Evolutionary conservation across 92 coral and sea anemone genomes (phyloP).

Genomic region (Epizoanthus stellaris): DNA sequence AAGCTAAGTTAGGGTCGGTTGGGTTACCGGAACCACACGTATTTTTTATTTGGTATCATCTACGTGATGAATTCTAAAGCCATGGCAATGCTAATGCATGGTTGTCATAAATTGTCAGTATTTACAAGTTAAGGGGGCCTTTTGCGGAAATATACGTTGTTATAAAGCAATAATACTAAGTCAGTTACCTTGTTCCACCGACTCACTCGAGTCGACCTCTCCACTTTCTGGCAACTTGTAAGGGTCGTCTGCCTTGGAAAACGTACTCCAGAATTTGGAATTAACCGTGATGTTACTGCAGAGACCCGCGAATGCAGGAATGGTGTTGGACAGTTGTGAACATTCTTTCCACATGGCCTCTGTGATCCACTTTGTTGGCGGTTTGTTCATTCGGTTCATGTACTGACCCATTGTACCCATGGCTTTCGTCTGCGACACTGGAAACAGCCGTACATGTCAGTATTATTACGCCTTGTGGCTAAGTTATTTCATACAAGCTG

Average conservation of each 20-base stretch:
- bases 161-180: background rate
- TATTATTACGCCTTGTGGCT: too few relatives aligned
- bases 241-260: constrained; percentile 74
- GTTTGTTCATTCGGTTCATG: constrained; percentile 76
- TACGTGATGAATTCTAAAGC: too few relatives aligned
- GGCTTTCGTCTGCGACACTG: constrained; percentile 67
- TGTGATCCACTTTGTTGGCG: constrained; percentile 93
- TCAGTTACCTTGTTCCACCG: constrained; percentile 24
- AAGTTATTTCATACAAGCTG: too few relatives aligned
- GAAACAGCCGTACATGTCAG: background rate
- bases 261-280: constrained; percentile 83
- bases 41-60: too few relatives aligned
- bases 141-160: too few relatives aligned
- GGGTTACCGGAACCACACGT: too few relatives aligned
- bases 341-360: constrained; percentile 94
- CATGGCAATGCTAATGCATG: too few relatives aligned
- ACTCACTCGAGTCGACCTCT: constrained; percentile 35
- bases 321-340: constrained; percentile 70
- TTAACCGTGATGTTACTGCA: constrained; percentile 83
- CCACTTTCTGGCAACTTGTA: constrained; percentile 61
- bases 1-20: too few relatives aligned
- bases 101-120: too few relatives aligned
- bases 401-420: constrained; percentile 81
- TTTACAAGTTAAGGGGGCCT: too few relatives aligned
- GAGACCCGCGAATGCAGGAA: constrained; percentile 86